Evolutionary conservation across 2,888 invertebrate species (phyloP), one percentile per base, ranked within the genome.

Genomic region (Acrobasis repandana): DNA sequence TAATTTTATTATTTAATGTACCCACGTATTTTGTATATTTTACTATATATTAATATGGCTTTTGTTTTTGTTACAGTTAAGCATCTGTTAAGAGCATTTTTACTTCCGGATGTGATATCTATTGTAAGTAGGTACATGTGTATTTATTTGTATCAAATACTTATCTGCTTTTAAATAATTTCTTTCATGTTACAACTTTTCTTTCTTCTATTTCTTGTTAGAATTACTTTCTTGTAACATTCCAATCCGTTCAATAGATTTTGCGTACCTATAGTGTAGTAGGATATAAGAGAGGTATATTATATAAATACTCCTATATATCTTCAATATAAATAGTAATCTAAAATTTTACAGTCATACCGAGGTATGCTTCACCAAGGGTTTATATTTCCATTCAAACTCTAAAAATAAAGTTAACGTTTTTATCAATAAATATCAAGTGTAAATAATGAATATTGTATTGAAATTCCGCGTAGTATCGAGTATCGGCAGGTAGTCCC

Each of bases 121-220:
- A 50, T 1, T 50, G 58, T 58, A 38, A 58, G 58, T 58, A 38
- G 50, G 58, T 58, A 36, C 14, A 28, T 28, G n/a, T n/a, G n/a
- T n/a, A 28, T 28, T 6, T 20, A 20, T 28, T 28, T 28, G 28
- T 28, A 28, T 28, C 28, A 5, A 28, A 28, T 28, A 28, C 28
- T 28, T 28, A 5, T 28, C 28, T 28, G 28, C 8, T 28, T 5
- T 28, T 28, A 28, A 28, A 28, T 4, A 28, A 28, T 28, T 2
- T 5, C 2, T 28, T 28, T 28, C 2, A 28, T 6, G 6, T 28
- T 5, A 28, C 28, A 28, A 5, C n/a, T n/a, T n/a, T n/a, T n/a
- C n/a, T n/a, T n/a, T n/a, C n/a, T n/a, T n/a, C n/a, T n/a, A n/a
- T n/a, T n/a, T n/a, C n/a, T n/a, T n/a, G n/a, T n/a, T n/a, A n/a